phyloP scores from a whole-genome alignment of 1,140 invertebrate genomes.

The Lethocerus indicus region DNA sequence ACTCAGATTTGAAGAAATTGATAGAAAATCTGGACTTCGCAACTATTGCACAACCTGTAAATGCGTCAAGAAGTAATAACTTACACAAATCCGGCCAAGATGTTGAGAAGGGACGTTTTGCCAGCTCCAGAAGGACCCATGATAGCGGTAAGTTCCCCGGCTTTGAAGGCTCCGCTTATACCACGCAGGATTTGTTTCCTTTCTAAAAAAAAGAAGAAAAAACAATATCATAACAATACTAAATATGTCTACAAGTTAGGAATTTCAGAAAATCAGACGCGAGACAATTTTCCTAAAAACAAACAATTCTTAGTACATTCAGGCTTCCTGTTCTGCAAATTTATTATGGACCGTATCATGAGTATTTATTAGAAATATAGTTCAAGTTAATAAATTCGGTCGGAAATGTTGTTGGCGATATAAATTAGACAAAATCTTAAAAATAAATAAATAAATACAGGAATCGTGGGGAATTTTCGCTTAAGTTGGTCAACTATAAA shows the following conservation, averaged over 20 bases:
- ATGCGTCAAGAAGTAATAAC: slow-evolving; percentile 23
- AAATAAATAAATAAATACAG: too few relatives aligned
- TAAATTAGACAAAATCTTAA: too few relatives aligned
- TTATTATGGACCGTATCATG: too few relatives aligned
- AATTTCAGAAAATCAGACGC: too few relatives aligned
- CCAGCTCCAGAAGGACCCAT: slow-evolving; percentile 69
- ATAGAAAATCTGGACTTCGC: background rate
- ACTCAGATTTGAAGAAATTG: background rate
- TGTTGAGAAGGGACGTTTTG: slow-evolving; percentile 62
- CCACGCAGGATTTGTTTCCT: slow-evolving; percentile 36
- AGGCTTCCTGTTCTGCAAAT: too few relatives aligned
- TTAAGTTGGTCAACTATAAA: too few relatives aligned
- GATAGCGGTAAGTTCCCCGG: slow-evolving; percentile 50
- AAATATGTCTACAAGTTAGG: background rate
- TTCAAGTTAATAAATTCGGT: too few relatives aligned
- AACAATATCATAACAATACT: background rate
- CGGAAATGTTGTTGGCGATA: too few relatives aligned
- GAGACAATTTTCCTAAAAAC: too few relatives aligned
- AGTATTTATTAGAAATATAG: too few relatives aligned
- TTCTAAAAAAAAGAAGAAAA: slow-evolving; percentile 20
- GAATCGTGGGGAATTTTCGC: too few relatives aligned
- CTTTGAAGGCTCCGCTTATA: slow-evolving; percentile 34
- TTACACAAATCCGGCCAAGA: slow-evolving; percentile 28
- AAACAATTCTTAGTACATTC: too few relatives aligned
- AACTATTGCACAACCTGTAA: background rate